Evolutionary conservation across 2,113 vertebrate genomes (phyloP).

Genomic region (Struthidea cinerea): DNA sequence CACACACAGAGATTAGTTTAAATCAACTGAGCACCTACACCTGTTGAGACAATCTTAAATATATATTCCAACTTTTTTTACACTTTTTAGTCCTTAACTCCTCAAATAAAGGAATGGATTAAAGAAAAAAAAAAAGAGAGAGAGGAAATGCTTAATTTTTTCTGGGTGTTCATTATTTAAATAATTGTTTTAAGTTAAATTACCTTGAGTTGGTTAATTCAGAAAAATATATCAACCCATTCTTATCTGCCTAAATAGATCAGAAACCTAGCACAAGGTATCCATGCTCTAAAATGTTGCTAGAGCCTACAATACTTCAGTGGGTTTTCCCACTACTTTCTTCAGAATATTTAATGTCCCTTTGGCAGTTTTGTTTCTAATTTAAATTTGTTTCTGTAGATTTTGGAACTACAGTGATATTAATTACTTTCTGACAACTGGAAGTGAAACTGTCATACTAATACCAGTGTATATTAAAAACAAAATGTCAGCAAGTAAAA

Average conservation of each 20-base stretch:
- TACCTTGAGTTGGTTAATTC: neutral
- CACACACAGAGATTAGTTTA: neutral
- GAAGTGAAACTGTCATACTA: neutral
- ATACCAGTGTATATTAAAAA: neutral
- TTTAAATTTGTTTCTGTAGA: neutral
- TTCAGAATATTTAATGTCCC: neutral
- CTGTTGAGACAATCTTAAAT: neutral
- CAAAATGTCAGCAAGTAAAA: neutral
- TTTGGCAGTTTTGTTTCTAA: neutral
- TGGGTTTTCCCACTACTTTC: neutral
- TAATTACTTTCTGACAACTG: neutral
- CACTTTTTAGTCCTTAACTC: neutral
- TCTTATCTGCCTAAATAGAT: neutral
- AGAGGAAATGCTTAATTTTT: neutral
- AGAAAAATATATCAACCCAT: neutral
- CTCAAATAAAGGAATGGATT: neutral
- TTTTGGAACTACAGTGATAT: neutral
- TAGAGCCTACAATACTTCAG: neutral
- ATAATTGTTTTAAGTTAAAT: neutral
- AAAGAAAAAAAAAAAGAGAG: neutral
- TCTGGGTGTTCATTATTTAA: neutral
- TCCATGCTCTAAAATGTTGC: neutral
- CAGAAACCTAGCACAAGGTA: neutral
- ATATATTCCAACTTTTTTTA: neutral
- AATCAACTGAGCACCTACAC: neutral